Conservation (phyloP, 92 coral and sea anemone species). For the Phenganax marumi region DNA sequence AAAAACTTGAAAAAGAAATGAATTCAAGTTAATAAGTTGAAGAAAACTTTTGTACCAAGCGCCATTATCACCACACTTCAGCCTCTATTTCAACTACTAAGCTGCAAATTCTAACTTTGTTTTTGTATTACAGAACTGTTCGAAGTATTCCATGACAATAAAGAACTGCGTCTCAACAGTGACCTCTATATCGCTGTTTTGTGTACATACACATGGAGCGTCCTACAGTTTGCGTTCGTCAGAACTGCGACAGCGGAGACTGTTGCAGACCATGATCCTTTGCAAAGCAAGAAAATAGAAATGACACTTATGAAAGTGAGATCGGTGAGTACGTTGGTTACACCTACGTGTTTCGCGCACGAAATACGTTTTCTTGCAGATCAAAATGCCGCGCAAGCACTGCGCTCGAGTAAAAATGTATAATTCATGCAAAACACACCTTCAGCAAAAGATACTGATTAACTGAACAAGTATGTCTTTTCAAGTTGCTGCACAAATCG, state of each 20-base stretch:
- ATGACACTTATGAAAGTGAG: slow-evolving; percentile 15
- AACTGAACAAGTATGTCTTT: too few species aligned
- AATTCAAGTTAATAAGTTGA: too few species aligned
- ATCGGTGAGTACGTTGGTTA: slow-evolving; percentile 20
- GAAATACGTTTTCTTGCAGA: too few species aligned
- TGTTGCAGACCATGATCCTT: slow-evolving; percentile 70
- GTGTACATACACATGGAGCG: slow-evolving; percentile 90
- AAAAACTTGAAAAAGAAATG: too few species aligned
- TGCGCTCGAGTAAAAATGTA: too few species aligned
- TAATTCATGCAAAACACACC: too few species aligned
- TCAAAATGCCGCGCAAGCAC: too few species aligned
- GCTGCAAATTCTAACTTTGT: neutral
- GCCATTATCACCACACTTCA: neutral
- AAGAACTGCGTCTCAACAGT: slow-evolving; percentile 64
- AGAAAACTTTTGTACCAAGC: too few species aligned
- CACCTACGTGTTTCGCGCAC: too few species aligned
- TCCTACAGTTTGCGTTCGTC: slow-evolving; percentile 87
- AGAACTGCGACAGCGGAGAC: slow-evolving; percentile 94
- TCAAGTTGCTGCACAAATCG: too few species aligned
- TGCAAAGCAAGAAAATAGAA: slow-evolving; percentile 10
- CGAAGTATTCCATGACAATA: slow-evolving; percentile 82
- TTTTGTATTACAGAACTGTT: slow-evolving; percentile 69
- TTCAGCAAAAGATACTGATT: too few species aligned
- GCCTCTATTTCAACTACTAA: neutral
- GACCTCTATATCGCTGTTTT: slow-evolving; percentile 85